These are phyloP conservation scores for Nomada ferruginata DNA, from an alignment of 2,888 invertebrate genomes.

Conservation along the genomic window DNA sequence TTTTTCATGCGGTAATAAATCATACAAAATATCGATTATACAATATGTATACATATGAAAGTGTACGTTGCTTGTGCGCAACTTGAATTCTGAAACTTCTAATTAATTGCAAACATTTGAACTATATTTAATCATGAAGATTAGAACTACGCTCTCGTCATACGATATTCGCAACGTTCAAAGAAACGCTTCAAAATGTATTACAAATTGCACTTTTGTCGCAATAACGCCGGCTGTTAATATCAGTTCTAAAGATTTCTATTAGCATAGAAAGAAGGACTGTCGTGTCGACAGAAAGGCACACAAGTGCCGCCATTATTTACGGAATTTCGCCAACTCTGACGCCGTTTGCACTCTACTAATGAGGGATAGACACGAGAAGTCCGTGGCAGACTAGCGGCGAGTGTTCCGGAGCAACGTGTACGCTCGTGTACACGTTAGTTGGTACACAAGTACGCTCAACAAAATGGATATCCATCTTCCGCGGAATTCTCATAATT, in stretches of 20 bases:
- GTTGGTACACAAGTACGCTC: slow-evolving; percentile 22
- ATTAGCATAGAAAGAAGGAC: background rate
- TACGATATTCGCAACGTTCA: no score
- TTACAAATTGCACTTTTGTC: background rate
- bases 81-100: no score
- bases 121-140: no score
- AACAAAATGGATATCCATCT: slow-evolving; percentile 64
- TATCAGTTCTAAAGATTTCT: background rate
- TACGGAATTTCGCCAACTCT: slow-evolving; percentile 44
- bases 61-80: no score
- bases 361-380: slow-evolving; percentile 50
- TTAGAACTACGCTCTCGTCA: no score
- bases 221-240: background rate
- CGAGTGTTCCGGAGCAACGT: slow-evolving; percentile 38
- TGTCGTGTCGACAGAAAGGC: background rate
- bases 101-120: no score
- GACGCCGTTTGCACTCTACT: slow-evolving; percentile 11
- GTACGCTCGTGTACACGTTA: slow-evolving; percentile 34
- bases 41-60: no score
- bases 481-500: slow-evolving; percentile 71
- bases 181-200: no score
- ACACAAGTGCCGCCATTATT: slow-evolving; percentile 26
- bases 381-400: slow-evolving; percentile 29
- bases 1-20: no score
- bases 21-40: no score